Evolutionary conservation across 2,797 vertebrate species (phyloP), one percentile per base, ranked within the genome.

Genomic region (Aeoliscus strigatus): DNA sequence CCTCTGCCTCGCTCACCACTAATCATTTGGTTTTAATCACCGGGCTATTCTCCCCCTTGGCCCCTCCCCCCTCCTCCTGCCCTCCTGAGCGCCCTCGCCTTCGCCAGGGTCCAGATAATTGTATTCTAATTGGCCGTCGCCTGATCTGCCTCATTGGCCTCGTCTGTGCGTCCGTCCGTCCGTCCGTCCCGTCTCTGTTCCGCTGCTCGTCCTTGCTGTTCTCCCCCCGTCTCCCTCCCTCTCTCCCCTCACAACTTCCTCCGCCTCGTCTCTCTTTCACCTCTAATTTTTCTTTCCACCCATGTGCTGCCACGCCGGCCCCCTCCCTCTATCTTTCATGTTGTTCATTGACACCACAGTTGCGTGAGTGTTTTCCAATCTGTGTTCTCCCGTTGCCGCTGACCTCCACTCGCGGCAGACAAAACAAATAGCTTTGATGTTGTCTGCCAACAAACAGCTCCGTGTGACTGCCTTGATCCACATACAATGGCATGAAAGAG

Each of bases 101-200:
- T 86, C 85, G 83, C 86, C 86, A 87, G 88, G 88, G 88, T 89
- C 85, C 84, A 84, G 82, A 81, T 87, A 78, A 89, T 88, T 87
- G 83, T 80, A 87, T 87, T 88, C 83, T 88, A 89, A 88, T 89
- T 88, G 86, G 83, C 75, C 68, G 54, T 53, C 70, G 75, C 73
- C 63, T 53, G 65, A 78, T 82, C 56, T 74, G 77, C 79, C 72
- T 87, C 81, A 80, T 79, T 84, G 81, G 83, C 67, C 64, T 75
- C 70, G 50, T 77, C 77, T 68, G 49, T 79, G 66, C 66, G 54
- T 81, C 77, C 61, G 73, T 77, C 77, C 70, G 49, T 79, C 66
- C 66, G 54, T 81, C 77, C 61, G 73, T 79, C 74, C 75, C 44
- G 46, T 67, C 68, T 71, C 66, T 70, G 44, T 40, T 61, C 25